phyloP scores from a whole-genome alignment of 2,888 invertebrate species.

The Taphrorychus bicolor region DNA sequence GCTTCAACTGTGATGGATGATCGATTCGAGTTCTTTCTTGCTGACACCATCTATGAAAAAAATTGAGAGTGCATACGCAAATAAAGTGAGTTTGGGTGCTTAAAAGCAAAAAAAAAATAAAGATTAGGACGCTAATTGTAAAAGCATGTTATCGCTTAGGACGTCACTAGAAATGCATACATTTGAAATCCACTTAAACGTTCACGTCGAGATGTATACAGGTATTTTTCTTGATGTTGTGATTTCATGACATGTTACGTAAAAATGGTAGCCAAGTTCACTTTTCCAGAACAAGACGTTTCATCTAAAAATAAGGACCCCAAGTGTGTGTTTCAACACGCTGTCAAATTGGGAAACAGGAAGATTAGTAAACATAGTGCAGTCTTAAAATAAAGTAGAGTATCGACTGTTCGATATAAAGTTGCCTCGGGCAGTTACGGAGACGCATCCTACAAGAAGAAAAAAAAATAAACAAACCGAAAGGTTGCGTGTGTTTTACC shows the following conservation, averaged over 20 bases:
- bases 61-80: too few species aligned
- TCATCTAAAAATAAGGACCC: neutral
- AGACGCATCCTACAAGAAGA: neutral
- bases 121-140: too few species aligned
- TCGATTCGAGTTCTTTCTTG: too few species aligned
- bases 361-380: neutral
- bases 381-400: neutral
- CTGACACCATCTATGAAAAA: too few species aligned
- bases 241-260: neutral
- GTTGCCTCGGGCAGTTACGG: neutral
- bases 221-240: too few species aligned
- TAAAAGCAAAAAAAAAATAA: too few species aligned
- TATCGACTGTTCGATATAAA: neutral
- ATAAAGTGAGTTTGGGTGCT: too few species aligned
- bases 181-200: too few species aligned
- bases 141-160: too few species aligned
- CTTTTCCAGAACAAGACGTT: neutral
- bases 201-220: too few species aligned
- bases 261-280: neutral
- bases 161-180: too few species aligned
- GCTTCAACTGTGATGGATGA: slow-evolving; percentile 25
- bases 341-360: neutral
- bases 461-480: neutral
- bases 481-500: neutral
- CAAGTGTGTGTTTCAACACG: neutral